phyloP scores from a whole-genome alignment of 1,140 invertebrate species.

The Thaumetopoea pityocampa region DNA sequence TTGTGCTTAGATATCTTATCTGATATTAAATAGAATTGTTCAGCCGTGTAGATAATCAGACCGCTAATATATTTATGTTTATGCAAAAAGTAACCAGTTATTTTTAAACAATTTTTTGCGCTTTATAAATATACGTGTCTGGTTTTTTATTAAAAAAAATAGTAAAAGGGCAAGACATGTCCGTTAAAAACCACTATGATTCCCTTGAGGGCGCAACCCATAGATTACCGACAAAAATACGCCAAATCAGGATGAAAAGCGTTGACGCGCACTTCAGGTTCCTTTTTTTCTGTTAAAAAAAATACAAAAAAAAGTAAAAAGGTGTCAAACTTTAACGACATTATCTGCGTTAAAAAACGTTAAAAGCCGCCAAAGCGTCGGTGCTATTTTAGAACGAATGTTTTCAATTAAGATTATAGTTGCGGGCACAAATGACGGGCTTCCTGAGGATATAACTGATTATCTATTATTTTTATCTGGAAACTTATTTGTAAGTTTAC shows the following conservation, averaged over 20 bases:
- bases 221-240: slow-evolving; percentile 2
- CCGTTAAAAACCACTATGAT: slow-evolving; percentile 4
- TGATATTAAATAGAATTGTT: too few relatives aligned
- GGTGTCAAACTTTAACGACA: slow-evolving; percentile 58
- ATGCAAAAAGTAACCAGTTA: too few relatives aligned
- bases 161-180: too few relatives aligned
- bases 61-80: too few relatives aligned
- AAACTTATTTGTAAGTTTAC: slow-evolving; percentile 28
- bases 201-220: slow-evolving; percentile 2
- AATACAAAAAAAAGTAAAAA: slow-evolving; percentile 38
- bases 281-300: slow-evolving; percentile 31
- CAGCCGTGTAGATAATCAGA: too few relatives aligned
- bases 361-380: slow-evolving; percentile 26
- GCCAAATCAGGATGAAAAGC: slow-evolving; percentile 7
- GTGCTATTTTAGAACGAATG: slow-evolving; percentile 31
- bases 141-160: too few relatives aligned
- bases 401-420: slow-evolving; percentile 57
- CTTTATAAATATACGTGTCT: too few relatives aligned
- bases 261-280: slow-evolving; percentile 45
- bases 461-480: slow-evolving; percentile 29
- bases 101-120: too few relatives aligned
- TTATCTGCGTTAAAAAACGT: slow-evolving; percentile 39
- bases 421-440: slow-evolving; percentile 46
- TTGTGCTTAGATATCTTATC: too few relatives aligned
- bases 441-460: slow-evolving; percentile 55